phyloP scores from a whole-genome alignment of 2,797 vertebrate genomes.

The Sciurus vulgaris region DNA sequence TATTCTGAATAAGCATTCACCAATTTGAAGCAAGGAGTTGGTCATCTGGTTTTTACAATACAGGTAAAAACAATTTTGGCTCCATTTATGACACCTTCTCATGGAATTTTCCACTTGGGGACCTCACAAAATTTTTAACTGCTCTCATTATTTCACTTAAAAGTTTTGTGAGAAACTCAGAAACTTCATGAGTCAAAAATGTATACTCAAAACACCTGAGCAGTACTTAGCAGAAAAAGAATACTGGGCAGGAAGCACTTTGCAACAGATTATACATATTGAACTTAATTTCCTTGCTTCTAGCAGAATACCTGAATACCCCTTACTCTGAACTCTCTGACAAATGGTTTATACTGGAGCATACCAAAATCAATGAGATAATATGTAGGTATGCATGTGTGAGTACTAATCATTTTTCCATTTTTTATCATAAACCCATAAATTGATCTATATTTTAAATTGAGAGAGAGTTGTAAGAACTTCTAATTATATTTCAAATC shows the following conservation, averaged over 20 bases:
- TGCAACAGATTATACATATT: neutral
- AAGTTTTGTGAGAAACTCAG: neutral
- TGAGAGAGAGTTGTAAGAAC: neutral
- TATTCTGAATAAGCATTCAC: neutral
- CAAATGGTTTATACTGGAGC: neutral
- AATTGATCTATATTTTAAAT: neutral
- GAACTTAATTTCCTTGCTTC: neutral
- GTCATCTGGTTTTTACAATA: neutral
- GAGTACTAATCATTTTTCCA: neutral
- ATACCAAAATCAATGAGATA: neutral
- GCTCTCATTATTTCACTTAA: constrained; percentile 46
- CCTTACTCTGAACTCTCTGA: neutral
- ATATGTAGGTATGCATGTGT: neutral
- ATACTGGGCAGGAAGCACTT: neutral
- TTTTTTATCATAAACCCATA: neutral
- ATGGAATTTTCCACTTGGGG: neutral
- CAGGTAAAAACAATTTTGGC: neutral
- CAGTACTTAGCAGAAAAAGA: neutral
- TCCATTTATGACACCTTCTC: constrained; percentile 13
- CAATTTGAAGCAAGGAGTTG: constrained; percentile 5
- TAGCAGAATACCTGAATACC: neutral
- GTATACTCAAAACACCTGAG: neutral
- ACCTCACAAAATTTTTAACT: neutral
- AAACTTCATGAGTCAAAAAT: neutral
- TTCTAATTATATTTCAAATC: neutral